These are phyloP conservation scores for Ondatra zibethicus DNA, from an alignment of 2,113 vertebrate genomes.

Conservation along the genomic window DNA sequence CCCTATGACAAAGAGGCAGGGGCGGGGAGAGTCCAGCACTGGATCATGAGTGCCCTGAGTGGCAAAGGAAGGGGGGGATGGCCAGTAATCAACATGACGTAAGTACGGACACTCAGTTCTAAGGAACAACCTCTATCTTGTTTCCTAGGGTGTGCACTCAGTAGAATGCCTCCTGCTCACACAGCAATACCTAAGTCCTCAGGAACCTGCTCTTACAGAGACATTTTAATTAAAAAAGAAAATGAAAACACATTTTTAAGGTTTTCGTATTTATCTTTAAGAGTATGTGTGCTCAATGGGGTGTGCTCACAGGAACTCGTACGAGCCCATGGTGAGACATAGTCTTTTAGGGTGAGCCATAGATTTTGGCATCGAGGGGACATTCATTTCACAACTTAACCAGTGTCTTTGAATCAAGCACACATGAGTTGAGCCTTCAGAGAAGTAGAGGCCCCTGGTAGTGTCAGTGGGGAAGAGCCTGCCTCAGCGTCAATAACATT, in stretches of 20 bases:
- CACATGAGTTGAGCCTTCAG: not conserved
- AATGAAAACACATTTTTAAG: not conserved
- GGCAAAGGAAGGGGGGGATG: not conserved
- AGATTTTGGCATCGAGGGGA: not conserved
- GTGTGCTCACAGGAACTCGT: not conserved
- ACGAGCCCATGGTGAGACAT: not conserved
- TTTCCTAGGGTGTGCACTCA: not conserved
- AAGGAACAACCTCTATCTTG: not conserved
- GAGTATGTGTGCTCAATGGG: not conserved
- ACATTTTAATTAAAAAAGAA: not conserved
- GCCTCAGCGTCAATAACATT: not conserved
- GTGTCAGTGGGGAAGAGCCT: not conserved
- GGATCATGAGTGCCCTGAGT: not conserved
- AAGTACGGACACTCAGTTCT: not conserved
- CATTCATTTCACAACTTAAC: not conserved
- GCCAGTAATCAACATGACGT: not conserved
- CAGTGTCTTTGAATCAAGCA: not conserved
- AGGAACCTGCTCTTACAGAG: not conserved
- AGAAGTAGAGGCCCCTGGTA: not conserved
- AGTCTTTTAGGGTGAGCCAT: not conserved
- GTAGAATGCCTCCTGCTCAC: not conserved
- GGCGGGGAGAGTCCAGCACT: not conserved
- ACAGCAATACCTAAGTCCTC: not conserved
- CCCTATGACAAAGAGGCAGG: not conserved
- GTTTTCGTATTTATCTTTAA: not conserved